Conservation (phyloP, 2,888 invertebrate genomes). For the Idaea biselata region DNA sequence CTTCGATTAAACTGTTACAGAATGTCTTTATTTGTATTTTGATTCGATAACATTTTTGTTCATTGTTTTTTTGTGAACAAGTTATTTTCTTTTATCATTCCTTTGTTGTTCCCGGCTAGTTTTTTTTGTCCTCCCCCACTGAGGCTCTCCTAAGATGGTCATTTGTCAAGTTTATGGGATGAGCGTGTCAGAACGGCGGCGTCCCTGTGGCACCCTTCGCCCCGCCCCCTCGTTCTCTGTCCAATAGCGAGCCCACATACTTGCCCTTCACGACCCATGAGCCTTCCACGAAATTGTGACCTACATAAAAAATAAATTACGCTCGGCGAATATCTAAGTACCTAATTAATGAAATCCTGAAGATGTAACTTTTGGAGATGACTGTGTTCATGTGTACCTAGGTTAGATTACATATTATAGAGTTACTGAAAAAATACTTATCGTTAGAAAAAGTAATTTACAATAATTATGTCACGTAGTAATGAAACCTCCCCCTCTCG, state of each 20-base stretch:
- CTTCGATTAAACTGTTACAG: conserved; percentile 14
- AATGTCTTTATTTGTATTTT: neutral
- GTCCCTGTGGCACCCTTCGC: conserved; percentile 33
- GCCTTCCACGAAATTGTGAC: conserved; percentile 32
- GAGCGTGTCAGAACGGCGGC: conserved; percentile 25
- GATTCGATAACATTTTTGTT: conserved; percentile 7
- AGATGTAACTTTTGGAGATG: neutral
- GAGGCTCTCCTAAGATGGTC: neutral
- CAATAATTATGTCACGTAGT: too few relatives aligned
- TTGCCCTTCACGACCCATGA: conserved; percentile 38
- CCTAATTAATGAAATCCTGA: neutral
- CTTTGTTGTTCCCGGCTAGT: neutral
- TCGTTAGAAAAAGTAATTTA: too few relatives aligned
- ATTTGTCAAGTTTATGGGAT: neutral
- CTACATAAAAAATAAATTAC: conserved; percentile 3
- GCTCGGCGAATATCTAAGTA: neutral
- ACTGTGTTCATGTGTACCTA: neutral
- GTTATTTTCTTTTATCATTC: conserved; percentile 6
- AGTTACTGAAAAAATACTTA: too few relatives aligned
- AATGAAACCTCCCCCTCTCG: too few relatives aligned
- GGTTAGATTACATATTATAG: neutral
- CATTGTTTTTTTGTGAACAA: conserved; percentile 3
- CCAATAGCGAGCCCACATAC: conserved; percentile 49
- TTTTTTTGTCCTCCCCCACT: neutral
- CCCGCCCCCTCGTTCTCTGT: conserved; percentile 45